Base-by-base conservation (phyloP, 2,113 vertebrate genomes). In the Proterorhinus semilunaris region DNA sequence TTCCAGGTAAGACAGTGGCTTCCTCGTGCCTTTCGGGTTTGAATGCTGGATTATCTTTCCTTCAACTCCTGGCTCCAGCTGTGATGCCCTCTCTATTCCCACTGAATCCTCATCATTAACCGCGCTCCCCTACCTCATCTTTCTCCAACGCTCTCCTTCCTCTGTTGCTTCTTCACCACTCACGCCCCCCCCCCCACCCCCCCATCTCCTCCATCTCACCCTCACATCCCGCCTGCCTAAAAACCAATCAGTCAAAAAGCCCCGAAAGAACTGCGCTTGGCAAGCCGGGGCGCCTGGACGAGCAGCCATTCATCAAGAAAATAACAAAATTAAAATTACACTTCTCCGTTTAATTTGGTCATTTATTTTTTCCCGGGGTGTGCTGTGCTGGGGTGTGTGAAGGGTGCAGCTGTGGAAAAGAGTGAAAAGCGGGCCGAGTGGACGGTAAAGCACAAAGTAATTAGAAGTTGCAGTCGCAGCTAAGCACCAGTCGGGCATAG, bases 251-350 rank as follows among this genome's bases (percentile, higher is more conserved):
- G 82, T 89, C 91, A 92, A 86, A 92, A 86, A 84, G 77, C 82
- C 81, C 85, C 62, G 83, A 72, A 55, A 86, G 87, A 89, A 85
- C 87, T 74, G 64, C 17, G 71, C 87, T 85, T 90, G 88, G 88
- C 86, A 84, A 84, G 82, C 67, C 44, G 51, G 80, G 71, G 79
- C 67, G 44, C 85, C 66, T 66, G 78, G 81, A 87, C 74, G 73
- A 89, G 86, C 80, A 82, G 86, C 82, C 82, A 91, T 92, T 91
- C 88, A 91, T 92, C 92, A 91, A 80, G 85, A 88, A 91, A 91
- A 92, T 92, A 92, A 90, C 90, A 87, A 89, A 90, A 92, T 89
- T 87, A 88, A 91, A 92, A 93, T 89, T 88, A 91, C 89, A 90
- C 87, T 90, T 92, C 89, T 90, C 87, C 81, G 74, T 90, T 90